Conservation (phyloP, 2,113 vertebrate genomes). For the Hydrochoerus hydrochaeris region DNA sequence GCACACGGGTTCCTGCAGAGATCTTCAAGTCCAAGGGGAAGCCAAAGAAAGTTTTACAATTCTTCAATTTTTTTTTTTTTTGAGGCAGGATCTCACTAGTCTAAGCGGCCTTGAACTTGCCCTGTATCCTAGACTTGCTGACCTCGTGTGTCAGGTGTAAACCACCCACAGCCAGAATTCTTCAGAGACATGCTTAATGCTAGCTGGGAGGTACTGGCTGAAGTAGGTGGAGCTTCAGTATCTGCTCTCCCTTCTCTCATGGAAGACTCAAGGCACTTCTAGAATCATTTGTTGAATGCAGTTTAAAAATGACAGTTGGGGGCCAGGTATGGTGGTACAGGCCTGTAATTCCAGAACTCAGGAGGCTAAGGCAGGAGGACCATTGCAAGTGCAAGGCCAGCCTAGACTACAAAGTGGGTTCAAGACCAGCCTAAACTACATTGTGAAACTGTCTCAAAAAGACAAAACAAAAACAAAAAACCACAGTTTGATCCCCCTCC, state of each 20-base stretch:
- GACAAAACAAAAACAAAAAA: neutral
- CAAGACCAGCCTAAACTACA: neutral
- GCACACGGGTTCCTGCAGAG: neutral
- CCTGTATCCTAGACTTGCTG: neutral
- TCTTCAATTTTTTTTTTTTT: neutral
- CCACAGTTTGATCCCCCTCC: neutral
- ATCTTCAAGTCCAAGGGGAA: neutral
- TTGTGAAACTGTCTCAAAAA: neutral
- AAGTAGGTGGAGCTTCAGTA: neutral
- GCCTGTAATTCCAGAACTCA: neutral
- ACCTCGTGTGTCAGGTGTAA: neutral
- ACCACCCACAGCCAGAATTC: neutral
- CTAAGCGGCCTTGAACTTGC: neutral
- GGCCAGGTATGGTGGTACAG: neutral
- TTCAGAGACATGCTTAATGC: neutral
- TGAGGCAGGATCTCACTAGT: neutral
- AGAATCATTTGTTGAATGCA: neutral
- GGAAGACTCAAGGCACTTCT: neutral
- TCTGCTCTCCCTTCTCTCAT: neutral
- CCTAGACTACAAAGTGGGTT: neutral
- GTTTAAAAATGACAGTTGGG: neutral
- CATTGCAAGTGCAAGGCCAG: neutral
- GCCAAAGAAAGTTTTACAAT: neutral
- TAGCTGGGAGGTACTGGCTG: neutral
- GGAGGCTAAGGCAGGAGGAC: neutral